These are phyloP conservation scores for Cantharis rufa DNA, from an alignment of 2,888 invertebrate species.

Conservation along the genomic window DNA sequence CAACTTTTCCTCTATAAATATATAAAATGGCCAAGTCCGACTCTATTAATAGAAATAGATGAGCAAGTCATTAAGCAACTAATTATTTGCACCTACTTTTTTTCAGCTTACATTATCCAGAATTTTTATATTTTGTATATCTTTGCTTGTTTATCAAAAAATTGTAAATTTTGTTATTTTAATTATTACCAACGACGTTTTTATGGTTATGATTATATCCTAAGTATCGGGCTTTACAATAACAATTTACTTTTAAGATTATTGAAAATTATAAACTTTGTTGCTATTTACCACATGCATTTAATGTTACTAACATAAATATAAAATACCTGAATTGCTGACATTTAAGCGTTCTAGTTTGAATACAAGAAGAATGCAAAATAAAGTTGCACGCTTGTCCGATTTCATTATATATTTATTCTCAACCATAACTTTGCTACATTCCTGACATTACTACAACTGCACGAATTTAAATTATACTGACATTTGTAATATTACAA, in stretches of 20 bases:
- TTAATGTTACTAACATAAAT: background rate
- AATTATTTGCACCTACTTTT: background rate
- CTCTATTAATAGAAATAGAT: background rate
- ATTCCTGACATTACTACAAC: background rate
- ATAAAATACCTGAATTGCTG: background rate
- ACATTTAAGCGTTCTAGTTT: slow-evolving; percentile 17
- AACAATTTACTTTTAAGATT: background rate
- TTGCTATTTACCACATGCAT: background rate
- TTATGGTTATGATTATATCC: background rate
- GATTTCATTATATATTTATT: slow-evolving; percentile 12
- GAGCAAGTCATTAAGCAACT: background rate
- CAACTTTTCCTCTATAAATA: background rate
- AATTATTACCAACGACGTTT: background rate
- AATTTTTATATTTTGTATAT: background rate
- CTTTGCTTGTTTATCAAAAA: background rate
- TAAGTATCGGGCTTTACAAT: background rate
- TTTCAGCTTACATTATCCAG: background rate
- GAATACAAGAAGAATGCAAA: slow-evolving; percentile 13
- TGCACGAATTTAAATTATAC: background rate
- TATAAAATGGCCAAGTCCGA: background rate
- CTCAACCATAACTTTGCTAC: background rate
- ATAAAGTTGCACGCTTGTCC: slow-evolving; percentile 19
- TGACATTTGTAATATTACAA: background rate
- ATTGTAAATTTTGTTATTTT: background rate
- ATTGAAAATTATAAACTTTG: background rate